Evolutionary conservation across 2,888 invertebrate genomes (phyloP).

Genomic region (Amblyjoppa proteus): DNA sequence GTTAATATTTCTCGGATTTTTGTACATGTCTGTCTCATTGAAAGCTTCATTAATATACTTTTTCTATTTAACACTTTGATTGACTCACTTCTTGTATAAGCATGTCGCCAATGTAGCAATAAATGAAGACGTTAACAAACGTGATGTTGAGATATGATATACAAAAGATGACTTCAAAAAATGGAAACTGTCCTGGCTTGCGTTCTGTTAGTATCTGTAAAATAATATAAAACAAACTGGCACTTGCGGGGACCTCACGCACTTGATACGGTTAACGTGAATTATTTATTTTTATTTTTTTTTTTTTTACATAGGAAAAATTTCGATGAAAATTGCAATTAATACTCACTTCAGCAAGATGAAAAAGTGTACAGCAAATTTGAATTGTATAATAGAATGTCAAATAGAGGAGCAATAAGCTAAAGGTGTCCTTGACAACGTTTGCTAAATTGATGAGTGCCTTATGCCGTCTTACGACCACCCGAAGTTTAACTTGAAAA

Average conservation of each 20-base stretch:
- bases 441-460: background rate
- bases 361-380: background rate
- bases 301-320: too few species aligned
- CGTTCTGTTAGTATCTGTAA: constrained; percentile 2
- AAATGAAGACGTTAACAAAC: constrained; percentile 49
- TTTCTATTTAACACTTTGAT: background rate
- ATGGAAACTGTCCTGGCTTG: background rate
- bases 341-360: background rate
- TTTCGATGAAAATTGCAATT: background rate
- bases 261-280: too few species aligned
- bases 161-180: background rate
- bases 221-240: background rate
- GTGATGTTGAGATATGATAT: background rate
- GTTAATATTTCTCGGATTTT: background rate
- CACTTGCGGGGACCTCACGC: too few species aligned
- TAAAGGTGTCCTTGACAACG: background rate
- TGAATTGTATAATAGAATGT: background rate
- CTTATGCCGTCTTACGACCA: background rate
- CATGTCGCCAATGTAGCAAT: constrained; percentile 65
- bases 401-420: background rate
- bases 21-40: background rate
- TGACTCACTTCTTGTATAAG: constrained; percentile 53
- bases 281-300: too few species aligned
- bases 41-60: background rate
- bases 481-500: background rate